Percentiles rank a stretch among this genome's conserved stretches.
Evolutionary conservation across 2,888 invertebrate species (phyloP).

Genomic region (Hipparchia semele): DNA sequence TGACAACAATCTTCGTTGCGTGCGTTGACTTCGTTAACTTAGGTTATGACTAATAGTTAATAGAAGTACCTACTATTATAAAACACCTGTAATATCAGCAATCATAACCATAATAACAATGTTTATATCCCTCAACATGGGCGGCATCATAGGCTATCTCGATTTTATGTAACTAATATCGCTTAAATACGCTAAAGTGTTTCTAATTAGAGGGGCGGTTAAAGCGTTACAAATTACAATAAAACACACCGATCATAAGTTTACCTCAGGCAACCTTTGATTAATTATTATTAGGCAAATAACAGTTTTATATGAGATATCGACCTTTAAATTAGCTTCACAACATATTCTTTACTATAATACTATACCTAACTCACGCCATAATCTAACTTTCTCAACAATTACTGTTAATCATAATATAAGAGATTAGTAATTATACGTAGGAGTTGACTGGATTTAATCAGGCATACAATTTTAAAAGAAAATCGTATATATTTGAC

Average conservation of each 20-base stretch:
- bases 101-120: conserved; percentile 11
- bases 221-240: neutral
- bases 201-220: conserved; percentile 11
- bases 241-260: neutral
- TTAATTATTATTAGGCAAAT: neutral
- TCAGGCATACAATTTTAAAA: too few relatives aligned
- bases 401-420: too few relatives aligned
- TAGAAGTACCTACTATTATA: neutral
- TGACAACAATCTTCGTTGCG: too few relatives aligned
- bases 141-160: conserved; percentile 6
- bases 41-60: neutral
- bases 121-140: neutral
- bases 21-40: neutral
- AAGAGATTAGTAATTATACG: too few relatives aligned
- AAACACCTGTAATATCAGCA: neutral
- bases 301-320: neutral
- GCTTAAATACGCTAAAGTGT: conserved; percentile 14
- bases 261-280: conserved; percentile 2
- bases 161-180: conserved; percentile 6
- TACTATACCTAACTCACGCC: neutral
- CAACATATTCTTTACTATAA: neutral
- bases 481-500: too few relatives aligned
- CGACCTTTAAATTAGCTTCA: neutral
- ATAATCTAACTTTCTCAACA: neutral
- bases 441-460: too few relatives aligned